Evolutionary conservation across 2,888 invertebrate genomes (phyloP).

Genomic region (Drosophila mettleri): DNA sequence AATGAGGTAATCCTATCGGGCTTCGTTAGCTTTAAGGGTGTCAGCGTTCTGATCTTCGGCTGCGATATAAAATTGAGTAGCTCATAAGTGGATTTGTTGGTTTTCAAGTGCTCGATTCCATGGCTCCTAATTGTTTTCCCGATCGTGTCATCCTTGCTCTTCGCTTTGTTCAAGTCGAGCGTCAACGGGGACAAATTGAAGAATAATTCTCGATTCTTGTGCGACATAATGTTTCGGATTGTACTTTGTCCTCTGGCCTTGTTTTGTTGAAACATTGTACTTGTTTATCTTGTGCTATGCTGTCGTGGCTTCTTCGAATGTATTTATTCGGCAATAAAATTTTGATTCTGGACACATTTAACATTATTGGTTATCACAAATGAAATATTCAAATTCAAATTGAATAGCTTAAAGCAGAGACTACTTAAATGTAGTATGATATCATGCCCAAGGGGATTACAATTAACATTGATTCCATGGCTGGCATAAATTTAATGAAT

Average conservation of each 20-base stretch:
- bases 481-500: neutral
- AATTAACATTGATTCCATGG: neutral
- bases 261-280: neutral
- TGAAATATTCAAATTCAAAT: neutral
- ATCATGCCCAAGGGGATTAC: neutral
- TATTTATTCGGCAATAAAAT: slow-evolving; percentile 3
- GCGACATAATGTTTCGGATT: slow-evolving; percentile 8
- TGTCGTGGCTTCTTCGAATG: neutral
- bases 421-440: neutral
- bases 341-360: slow-evolving; percentile 14
- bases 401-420: slow-evolving; percentile 9
- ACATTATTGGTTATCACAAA: neutral
- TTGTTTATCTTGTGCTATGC: neutral
- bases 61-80: slow-evolving; percentile 4
- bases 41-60: neutral
- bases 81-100: slow-evolving; percentile 12
- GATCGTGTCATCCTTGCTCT: slow-evolving; percentile 1
- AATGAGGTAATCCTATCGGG: neutral
- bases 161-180: neutral
- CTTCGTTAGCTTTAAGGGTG: neutral
- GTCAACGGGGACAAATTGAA: slow-evolving; percentile 5
- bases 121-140: slow-evolving; percentile 11
- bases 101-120: slow-evolving; percentile 9
- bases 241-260: neutral
- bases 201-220: slow-evolving; percentile 14